Percentiles rank a stretch among this genome's conserved stretches.
These are phyloP conservation scores for Gorsachius goisagi DNA, from an alignment of 2,113 vertebrate species.

Conservation along the genomic window DNA sequence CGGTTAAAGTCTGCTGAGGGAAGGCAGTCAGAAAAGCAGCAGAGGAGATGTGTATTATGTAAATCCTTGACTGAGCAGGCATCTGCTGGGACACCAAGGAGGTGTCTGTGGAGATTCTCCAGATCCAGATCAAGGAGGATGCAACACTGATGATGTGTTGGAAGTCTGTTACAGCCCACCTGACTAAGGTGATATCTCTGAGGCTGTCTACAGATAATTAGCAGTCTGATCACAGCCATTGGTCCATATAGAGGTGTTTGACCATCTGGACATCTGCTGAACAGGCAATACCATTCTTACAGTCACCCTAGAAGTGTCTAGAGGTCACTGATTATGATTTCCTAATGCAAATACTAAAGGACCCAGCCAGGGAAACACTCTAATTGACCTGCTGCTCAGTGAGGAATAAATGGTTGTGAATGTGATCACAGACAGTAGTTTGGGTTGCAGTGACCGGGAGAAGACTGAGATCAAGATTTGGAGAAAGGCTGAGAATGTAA, in stretches of 20 bases:
- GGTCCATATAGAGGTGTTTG: not conserved
- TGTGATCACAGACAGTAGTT: not conserved
- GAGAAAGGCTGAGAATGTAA: not conserved
- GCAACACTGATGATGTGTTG: not conserved
- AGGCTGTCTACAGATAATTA: not conserved
- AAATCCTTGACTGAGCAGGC: not conserved
- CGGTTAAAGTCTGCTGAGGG: not conserved
- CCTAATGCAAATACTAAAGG: not conserved
- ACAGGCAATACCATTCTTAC: not conserved
- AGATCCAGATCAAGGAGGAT: not conserved
- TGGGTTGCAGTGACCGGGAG: not conserved
- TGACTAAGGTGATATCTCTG: not conserved
- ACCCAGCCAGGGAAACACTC: not conserved
- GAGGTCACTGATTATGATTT: not conserved
- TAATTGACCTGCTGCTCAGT: rapidly evolving
- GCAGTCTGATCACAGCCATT: not conserved
- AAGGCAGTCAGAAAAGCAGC: not conserved
- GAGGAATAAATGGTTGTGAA: not conserved
- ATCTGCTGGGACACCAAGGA: not conserved
- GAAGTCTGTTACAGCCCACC: not conserved
- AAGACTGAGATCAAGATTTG: not conserved
- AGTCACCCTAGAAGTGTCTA: not conserved
- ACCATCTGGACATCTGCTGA: not conserved
- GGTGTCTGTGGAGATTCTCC: not conserved
- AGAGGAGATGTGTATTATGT: not conserved